These are phyloP conservation scores for Hylyphantes graminicola DNA, from an alignment of 1,140 invertebrate species.

Conservation along the genomic window DNA sequence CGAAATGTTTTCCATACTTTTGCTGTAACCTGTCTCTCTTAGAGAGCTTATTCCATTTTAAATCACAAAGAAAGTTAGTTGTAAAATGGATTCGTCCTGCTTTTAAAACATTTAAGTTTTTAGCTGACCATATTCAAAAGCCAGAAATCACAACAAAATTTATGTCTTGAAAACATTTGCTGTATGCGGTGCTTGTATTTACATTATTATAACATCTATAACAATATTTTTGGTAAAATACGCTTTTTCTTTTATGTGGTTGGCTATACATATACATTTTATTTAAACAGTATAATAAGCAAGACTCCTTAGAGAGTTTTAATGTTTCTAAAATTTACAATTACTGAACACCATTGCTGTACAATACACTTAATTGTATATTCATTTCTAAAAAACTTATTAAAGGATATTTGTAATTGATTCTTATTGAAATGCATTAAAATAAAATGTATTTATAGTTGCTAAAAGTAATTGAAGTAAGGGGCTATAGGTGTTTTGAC, in stretches of 20 bases:
- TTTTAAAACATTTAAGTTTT: background rate
- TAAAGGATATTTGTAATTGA: slow-evolving; percentile 12
- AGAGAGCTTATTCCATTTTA: background rate
- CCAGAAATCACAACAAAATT: slow-evolving; percentile 53
- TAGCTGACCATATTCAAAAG: slow-evolving; percentile 16
- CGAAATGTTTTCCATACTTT: background rate
- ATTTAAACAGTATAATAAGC: slow-evolving; percentile 35
- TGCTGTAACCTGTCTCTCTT: background rate
- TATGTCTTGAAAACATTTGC: slow-evolving; percentile 45
- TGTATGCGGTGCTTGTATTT: slow-evolving; percentile 43
- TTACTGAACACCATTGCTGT: slow-evolving; percentile 38
- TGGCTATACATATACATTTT: slow-evolving; percentile 49
- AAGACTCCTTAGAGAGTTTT: slow-evolving; percentile 23
- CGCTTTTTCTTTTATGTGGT: slow-evolving; percentile 33
- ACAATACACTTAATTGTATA: slow-evolving; percentile 22
- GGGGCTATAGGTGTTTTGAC: background rate
- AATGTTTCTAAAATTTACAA: slow-evolving; percentile 46
- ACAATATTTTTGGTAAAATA: slow-evolving; percentile 59
- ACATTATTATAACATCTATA: slow-evolving; percentile 56
- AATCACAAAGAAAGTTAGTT: background rate
- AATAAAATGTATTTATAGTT: slow-evolving; percentile 3
- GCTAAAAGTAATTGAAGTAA: background rate
- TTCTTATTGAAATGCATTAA: background rate
- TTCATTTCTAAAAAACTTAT: background rate
- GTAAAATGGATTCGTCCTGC: background rate